Base-by-base conservation (phyloP, 2,113 vertebrate genomes). In the Campylorhamphus procurvoides region DNA sequence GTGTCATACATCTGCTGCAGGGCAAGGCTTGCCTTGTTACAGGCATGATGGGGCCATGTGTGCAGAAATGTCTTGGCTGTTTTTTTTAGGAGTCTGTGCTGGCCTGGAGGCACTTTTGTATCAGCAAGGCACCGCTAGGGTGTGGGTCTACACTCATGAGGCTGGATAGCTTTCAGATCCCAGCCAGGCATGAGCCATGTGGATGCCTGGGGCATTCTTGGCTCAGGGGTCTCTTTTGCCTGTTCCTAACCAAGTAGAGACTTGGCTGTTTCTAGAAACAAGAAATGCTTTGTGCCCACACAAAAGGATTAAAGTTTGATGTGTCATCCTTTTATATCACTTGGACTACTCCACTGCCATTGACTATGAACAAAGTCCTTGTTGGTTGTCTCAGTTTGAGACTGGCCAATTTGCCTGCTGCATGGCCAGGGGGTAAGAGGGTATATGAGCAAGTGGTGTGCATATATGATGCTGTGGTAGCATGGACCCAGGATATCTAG, bases 1-100 rank as follows among this genome's bases (percentile, higher is more conserved):
- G 19, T 39, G 50, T 74, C 22, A 11, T 42, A 7, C 15, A 16
- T 12, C 24, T 47, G 35, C 19, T 18, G 23, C 47, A 82, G 77
- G 81, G 67, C 52, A 58, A 81, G 56, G 6, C 46, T 74, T 93
- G 73, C 56, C 52, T 35, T 27, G 24, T 50, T 59, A 20, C 16
- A 24, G 52, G 7, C 10, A 9, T 12, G 19, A 62, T 44, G 42
- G n/a, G 25, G 17, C 47, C 0, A 0, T 37, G n/a, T 7, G 12
- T 59, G 64, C 33, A 49, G 56, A 67, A 60, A 50, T 49, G 64
- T 17, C 37, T 84, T 49, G 50, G 35, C 46, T 81, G 69, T 31
- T 31, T 89, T 89, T 47, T 66, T n/a, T 22, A 27, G 39, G 39
- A 46, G 37, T 25, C 1, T 5, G 7, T 69, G 22, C 40, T 69